Percentiles rank a stretch among this genome's conserved stretches.
phyloP scores from a whole-genome alignment of 2,888 invertebrate genomes.

The Pachycephus smyrnensis region DNA sequence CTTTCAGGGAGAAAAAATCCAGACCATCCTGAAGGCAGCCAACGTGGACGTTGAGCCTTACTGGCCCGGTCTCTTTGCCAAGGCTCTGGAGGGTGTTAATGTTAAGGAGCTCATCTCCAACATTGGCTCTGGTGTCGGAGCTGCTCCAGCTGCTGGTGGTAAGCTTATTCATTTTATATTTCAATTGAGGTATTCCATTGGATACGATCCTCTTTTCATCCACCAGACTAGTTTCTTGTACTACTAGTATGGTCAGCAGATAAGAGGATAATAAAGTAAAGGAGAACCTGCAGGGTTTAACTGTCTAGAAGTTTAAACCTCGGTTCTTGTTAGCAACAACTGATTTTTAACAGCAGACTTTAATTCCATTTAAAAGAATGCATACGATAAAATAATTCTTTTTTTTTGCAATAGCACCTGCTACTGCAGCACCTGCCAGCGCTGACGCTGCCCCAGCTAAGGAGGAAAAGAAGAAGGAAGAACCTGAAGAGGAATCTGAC shows the following conservation, averaged over 20 bases:
- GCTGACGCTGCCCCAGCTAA: conserved; percentile 73
- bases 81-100: conserved; percentile 94
- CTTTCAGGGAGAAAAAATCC: conserved; percentile 92
- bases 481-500: conserved; percentile 84
- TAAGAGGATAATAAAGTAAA: conserved; percentile 54
- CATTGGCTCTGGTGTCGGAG: conserved; percentile 91
- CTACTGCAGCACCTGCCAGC: conserved; percentile 74
- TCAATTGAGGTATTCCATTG: background rate
- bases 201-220: conserved; percentile 57
- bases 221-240: conserved; percentile 47
- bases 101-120: conserved; percentile 93
- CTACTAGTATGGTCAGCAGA: conserved; percentile 54
- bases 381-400: background rate
- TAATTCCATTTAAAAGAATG: background rate
- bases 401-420: conserved; percentile 32
- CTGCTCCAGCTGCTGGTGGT: conserved; percentile 80
- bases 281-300: conserved; percentile 40
- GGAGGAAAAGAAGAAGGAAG: conserved; percentile 84
- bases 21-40: conserved; percentile 96
- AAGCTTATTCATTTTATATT: conserved; percentile 21
- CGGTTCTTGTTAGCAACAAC: conserved; percentile 19
- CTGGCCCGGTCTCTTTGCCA: conserved; percentile 99
- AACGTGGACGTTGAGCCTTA: conserved; percentile 97
- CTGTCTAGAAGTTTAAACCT: conserved; percentile 22
- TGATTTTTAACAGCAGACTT: background rate